Percentiles rank a stretch among this genome's conserved stretches.
These are phyloP conservation scores for Petrolisthes cinctipes DNA, from an alignment of 2,888 invertebrate species.

Conservation along the genomic window DNA sequence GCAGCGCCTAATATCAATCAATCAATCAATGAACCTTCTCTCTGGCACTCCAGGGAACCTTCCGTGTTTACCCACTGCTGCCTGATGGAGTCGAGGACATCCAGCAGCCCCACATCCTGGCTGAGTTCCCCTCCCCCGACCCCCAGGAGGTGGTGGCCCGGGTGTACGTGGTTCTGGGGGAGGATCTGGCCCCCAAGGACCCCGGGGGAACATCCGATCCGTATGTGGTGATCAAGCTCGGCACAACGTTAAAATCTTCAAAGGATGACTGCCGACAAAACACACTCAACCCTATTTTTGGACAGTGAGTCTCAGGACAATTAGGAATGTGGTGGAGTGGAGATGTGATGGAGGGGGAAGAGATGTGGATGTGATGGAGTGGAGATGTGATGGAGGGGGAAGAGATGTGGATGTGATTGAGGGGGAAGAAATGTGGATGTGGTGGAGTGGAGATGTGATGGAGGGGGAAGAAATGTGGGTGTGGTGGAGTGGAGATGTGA, in stretches of 20 bases:
- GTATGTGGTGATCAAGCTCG: conserved; percentile 71
- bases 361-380: neutral
- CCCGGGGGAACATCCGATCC: conserved; percentile 72
- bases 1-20: too few species aligned
- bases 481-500: too few species aligned
- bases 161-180: conserved; percentile 71
- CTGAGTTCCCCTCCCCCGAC: conserved; percentile 69
- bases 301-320: conserved; percentile 70
- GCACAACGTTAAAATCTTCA: conserved; percentile 70
- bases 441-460: too few species aligned
- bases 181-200: conserved; percentile 71
- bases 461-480: too few species aligned
- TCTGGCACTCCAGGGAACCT: conserved; percentile 68
- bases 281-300: conserved; percentile 73
- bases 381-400: neutral
- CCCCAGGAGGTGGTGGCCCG: conserved; percentile 72
- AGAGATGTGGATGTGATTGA: neutral
- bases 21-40: too few species aligned
- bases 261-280: conserved; percentile 72
- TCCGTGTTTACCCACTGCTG: conserved; percentile 71
- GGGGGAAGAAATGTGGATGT: too few species aligned
- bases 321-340: neutral
- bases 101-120: conserved; percentile 67
- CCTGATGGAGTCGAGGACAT: conserved; percentile 69
- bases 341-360: neutral